Evolutionary conservation across 2,113 vertebrate species (phyloP), one percentile per base, ranked within the genome.

Genomic region (Sardina pilchardus): DNA sequence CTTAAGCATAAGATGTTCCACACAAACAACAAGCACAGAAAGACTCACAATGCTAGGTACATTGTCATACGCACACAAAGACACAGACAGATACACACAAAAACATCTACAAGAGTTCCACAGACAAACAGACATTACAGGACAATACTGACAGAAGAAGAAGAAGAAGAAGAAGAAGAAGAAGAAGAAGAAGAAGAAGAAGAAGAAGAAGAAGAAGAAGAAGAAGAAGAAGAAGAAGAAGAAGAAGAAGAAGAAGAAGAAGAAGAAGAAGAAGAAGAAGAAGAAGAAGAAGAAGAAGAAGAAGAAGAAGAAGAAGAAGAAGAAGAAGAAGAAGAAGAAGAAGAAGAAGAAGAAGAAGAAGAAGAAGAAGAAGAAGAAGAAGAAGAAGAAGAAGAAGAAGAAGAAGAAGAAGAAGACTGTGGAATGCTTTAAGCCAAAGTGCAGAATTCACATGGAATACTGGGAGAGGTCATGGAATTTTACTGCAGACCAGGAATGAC

Each of bases 21-120:
- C 83, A 89, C 53, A 90, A 44, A 87, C n/a, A 86, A 81, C 45
- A 85, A 67, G 82, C 56, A 83, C 16, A 87, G 3, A 85, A 14
- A 39, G 50, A 83, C 67, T 82, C 34, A 84, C 81, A 88, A 67
- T 26, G 34, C 63, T 14, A 71, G 26, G 34, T 12, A 30, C 26
- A 71, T 26, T 53, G 34, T 85, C 6, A 82, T 80, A 88, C 47
- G 89, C 56, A 86, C 30, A 85, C 12, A 82, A 45, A 84, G 59
- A 86, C 53, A 83, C 14, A 87, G 2, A 84, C 19, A 36, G 43
- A 83, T 45, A 85, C 14, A 85, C 81, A 88, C 19, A 24, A 84
- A 4, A 39, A 36, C 17, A 10, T 6, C n/a, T n/a, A 63, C 21
- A 63, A 67, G 59, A 34, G 26, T 30, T 71, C 14, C 63, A 71